phyloP scores from a whole-genome alignment of 64 coral and sea anemone genomes.

The Actinia equina region DNA sequence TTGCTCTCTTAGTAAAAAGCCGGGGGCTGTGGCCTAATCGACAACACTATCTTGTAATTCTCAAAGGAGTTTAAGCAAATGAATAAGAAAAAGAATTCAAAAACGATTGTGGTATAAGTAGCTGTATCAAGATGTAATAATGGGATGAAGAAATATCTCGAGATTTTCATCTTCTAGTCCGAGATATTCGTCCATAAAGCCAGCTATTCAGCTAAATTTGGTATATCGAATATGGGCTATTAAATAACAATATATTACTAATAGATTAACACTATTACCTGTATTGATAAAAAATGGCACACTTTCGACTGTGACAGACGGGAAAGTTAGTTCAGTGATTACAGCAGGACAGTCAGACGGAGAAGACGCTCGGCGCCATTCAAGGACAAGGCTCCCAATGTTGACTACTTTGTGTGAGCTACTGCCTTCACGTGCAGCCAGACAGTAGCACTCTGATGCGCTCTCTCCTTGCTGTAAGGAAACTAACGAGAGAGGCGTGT shows the following conservation, averaged over 20 bases:
- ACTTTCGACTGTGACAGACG: conserved; percentile 87
- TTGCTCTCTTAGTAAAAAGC: too few species aligned
- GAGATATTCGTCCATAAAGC: too few species aligned
- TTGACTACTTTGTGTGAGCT: conserved; percentile 73
- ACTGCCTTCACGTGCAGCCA: conserved; percentile 59
- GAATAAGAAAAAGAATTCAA: too few species aligned
- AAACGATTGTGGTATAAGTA: too few species aligned
- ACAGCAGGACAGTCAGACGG: conserved; percentile 73
- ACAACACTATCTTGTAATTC: too few species aligned
- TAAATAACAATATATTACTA: not conserved
- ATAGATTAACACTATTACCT: conserved; percentile 49
- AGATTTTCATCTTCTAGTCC: too few species aligned
- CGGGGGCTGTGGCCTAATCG: too few species aligned
- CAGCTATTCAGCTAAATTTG: too few species aligned
- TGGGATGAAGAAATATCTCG: too few species aligned
- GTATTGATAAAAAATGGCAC: conserved; percentile 84
- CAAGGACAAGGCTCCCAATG: conserved; percentile 79
- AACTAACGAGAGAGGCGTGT: conserved; percentile 36
- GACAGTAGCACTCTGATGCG: conserved; percentile 94
- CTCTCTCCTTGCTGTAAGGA: conserved; percentile 91
- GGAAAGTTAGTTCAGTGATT: conserved; percentile 81
- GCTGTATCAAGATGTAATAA: too few species aligned
- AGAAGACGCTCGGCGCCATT: conserved; percentile 78
- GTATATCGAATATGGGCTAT: too few species aligned
- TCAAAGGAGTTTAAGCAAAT: too few species aligned